Base-by-base conservation (phyloP, 2,113 vertebrate genomes). In the Melanerpes aurifrons region DNA sequence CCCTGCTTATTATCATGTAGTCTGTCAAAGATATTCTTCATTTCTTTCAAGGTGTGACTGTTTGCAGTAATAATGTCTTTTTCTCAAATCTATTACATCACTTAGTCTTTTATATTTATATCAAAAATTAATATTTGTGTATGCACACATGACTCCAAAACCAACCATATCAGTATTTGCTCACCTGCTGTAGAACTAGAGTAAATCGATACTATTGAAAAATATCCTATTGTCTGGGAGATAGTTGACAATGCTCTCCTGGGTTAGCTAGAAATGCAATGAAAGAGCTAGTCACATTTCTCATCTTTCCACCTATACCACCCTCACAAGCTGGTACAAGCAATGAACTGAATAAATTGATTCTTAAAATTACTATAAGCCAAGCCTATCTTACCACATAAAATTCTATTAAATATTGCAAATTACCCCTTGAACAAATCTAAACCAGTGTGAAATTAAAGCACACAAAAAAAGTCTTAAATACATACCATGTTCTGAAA, bases 161-260 rank as follows among this genome's bases (percentile, higher is more conserved):
- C 10, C 50, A 93, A 57, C 18, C 29, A 63, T 92, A 94, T 84
- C 77, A 68, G 59, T 92, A 86, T 97, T 96, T 96, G 88, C 29
- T 95, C 96, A 97, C 90, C 96, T 97, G 93, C 84, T 94, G 56
- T 58, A 53, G 71, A 47, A 84, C 63, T 90, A 73, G 61, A 81
- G 91, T 83, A 94, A 95, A 94, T 14, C 12, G 7, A 47, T 47
- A 72, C 68, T 66, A 92, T 21, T 92, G 64, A 96, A 96, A 96
- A 87, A 87, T 61, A 77, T 7, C 58, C 66, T 89, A 58, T 84
- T 94, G 35, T 80, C 50, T 79, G 76, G 28, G 31, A 37, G 12
- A 59, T 25, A 68, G 92, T 87, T 85, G 48, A 79, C 63, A 94
- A 81, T 58, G 71, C 68, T 82, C 76, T 82, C 79, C 70, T 43